Conservation (phyloP, 2,888 invertebrate species). For the Drosophila parthenogenetica region DNA sequence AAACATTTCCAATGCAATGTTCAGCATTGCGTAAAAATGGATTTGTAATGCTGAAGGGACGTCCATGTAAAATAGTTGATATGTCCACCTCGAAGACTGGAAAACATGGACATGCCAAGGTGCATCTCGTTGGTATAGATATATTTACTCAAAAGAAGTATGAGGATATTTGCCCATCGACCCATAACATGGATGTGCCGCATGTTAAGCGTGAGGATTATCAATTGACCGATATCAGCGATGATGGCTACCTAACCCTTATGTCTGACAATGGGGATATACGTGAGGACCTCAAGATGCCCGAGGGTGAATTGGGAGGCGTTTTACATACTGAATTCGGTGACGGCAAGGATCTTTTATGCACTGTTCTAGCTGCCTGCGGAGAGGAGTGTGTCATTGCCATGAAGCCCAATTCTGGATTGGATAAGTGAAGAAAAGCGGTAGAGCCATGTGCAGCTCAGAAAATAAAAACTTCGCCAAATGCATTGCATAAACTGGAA, state of each 20-base stretch:
- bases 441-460: background rate
- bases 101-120: conserved; percentile 99
- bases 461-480: background rate
- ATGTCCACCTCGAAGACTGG: conserved; percentile 99
- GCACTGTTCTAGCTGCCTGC: conserved; percentile 96
- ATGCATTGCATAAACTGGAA: background rate
- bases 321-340: conserved; percentile 94
- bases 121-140: conserved; percentile 97
- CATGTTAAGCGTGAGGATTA: conserved; percentile 99
- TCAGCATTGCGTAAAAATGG: conserved; percentile 99
- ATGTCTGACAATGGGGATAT: conserved; percentile 98
- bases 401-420: conserved; percentile 96
- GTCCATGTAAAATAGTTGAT: conserved; percentile 99
- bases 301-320: conserved; percentile 95
- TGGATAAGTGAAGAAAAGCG: conserved; percentile 90
- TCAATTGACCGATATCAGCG: conserved; percentile 95
- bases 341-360: conserved; percentile 95
- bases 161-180: conserved; percentile 99
- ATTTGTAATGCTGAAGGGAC: conserved; percentile 98
- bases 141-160: conserved; percentile 93
- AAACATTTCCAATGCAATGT: conserved; percentile 99
- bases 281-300: conserved; percentile 98
- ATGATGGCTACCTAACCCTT: conserved; percentile 96
- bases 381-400: conserved; percentile 97
- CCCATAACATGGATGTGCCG: conserved; percentile 99